A percentile compares a stretch with the other conserved stretches of the same genome.
These are phyloP conservation scores for Peromyscus nudipes DNA, from an alignment of 2,797 vertebrate genomes.

Conservation along the genomic window DNA sequence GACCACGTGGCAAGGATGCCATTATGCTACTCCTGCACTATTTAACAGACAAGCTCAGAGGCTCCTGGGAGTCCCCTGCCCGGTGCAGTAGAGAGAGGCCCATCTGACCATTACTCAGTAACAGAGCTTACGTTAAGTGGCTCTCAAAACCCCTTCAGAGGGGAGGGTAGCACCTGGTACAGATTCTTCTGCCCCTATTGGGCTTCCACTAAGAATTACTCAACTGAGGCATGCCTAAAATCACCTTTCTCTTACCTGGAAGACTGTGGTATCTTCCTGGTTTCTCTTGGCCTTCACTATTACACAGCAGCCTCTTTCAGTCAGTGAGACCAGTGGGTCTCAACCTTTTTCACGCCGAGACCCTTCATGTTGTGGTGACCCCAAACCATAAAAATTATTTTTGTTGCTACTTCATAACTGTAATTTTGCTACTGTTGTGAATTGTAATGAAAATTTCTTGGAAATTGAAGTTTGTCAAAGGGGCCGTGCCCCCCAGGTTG, in stretches of 20 bases:
- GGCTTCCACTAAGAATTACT: neutral
- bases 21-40: neutral
- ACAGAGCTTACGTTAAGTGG: neutral
- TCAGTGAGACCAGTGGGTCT: neutral
- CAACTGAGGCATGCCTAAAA: neutral
- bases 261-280: neutral
- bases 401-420: neutral
- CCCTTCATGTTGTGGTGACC: too few relatives aligned
- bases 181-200: neutral
- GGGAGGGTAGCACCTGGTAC: neutral
- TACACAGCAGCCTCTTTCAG: neutral
- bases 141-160: neutral
- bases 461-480: neutral
- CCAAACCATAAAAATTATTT: neutral
- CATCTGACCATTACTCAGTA: neutral
- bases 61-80: neutral
- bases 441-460: neutral
- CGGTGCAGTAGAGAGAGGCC: neutral
- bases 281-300: neutral
- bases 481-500: neutral
- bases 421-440: neutral
- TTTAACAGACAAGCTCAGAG: neutral
- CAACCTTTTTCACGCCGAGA: too few relatives aligned
- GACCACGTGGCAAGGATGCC: neutral
- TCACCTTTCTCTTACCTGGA: neutral